Base-by-base conservation (phyloP, 2,113 vertebrate species). In the Amphilophus citrinellus region DNA sequence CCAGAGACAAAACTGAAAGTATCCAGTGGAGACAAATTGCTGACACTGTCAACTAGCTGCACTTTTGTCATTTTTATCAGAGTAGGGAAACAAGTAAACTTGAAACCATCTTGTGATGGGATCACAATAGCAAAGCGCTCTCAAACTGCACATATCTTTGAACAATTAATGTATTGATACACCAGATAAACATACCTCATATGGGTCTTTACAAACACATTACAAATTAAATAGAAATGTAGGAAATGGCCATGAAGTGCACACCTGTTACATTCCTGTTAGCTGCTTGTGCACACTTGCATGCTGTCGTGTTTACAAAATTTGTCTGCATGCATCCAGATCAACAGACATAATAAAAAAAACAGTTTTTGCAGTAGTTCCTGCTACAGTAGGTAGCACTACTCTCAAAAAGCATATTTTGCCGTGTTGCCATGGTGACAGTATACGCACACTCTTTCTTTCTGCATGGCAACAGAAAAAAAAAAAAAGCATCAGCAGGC, bases 1-100 rank as follows among this genome's bases (percentile, higher is more conserved):
- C n/a, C 63, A 65, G 27, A 78, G 37, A 84, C 50, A 61, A 50
- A 77, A 56, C n/a, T 20, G 37, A 73, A 73, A 56, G 17, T n/a
- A 73, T n/a, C 47, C 4, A 56, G 32, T 35, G 18, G 3, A 50
- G 68, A 73, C 68, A 32, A 73, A 56, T 47, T 14, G 24, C 47
- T 73, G 68, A 8, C 27, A 73, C 27, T 56, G 68, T 3, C 68
- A 35, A n/a, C 27, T 9, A 56, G 0, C 47, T 73, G 44, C 8
- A 30, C 32, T 73, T 56, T 27, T 73, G 68, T 27, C 18, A 73
- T 56, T 73, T 73, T 56, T 32, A 32, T 30, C 32, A 73, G 7
- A 35, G 47, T 30, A 73, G 27, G 10, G 47, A 22, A 56, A 14
- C 44, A 32, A 50, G 65, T 30, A 71, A 44, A 71, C 44, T 71